Evolutionary conservation across 2,113 vertebrate genomes (phyloP).

Genomic region (Anthoscopus minutus): DNA sequence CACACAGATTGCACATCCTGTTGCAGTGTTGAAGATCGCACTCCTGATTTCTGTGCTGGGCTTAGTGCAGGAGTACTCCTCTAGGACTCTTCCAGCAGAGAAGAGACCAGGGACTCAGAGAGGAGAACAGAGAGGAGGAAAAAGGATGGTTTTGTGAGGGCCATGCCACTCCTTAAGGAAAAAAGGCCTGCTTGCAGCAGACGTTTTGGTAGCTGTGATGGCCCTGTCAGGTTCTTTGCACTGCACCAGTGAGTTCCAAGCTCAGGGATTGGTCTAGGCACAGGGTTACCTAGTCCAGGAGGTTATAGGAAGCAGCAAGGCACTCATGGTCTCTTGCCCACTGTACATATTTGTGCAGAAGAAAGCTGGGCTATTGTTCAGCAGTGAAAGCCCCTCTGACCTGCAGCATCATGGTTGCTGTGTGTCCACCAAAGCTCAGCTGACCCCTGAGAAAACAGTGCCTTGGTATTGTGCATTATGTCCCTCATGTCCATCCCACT

Average conservation of each 20-base stretch:
- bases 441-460: not conserved
- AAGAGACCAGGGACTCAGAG: too few relatives aligned
- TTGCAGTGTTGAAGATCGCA: not conserved
- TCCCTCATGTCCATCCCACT: not conserved
- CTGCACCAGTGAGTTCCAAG: not conserved
- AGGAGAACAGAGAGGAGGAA: not conserved
- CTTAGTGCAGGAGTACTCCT: not conserved
- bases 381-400: not conserved
- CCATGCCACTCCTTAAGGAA: not conserved
- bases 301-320: not conserved
- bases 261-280: not conserved
- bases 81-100: not conserved
- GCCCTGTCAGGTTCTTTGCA: not conserved
- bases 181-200: not conserved
- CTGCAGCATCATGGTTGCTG: fast-evolving
- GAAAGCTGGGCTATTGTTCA: not conserved
- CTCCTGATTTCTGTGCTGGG: fast-evolving
- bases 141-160: not conserved
- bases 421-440: not conserved
- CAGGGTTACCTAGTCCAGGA: not conserved
- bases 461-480: not conserved
- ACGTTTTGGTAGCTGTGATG: not conserved
- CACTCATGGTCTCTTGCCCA: not conserved
- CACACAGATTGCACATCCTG: not conserved
- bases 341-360: not conserved